Evolutionary conservation across 1,140 invertebrate species (phyloP).

Genomic region (Panagrolaimus sp.): DNA sequence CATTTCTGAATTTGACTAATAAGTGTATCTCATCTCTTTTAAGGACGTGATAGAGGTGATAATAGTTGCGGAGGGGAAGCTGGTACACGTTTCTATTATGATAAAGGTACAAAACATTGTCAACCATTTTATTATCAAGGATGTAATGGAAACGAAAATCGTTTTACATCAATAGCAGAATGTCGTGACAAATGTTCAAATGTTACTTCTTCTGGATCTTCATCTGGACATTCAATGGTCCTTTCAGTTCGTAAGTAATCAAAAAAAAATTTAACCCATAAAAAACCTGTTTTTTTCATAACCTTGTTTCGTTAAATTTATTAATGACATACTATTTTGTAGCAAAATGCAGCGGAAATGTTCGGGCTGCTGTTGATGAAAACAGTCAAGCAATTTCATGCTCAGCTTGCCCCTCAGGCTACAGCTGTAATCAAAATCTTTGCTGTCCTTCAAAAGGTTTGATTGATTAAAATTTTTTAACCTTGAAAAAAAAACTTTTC

Average conservation of each 20-base stretch:
- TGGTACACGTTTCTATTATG: conserved; percentile 46
- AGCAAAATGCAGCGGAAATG: conserved; percentile 50
- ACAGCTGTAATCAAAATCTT: conserved; percentile 43
- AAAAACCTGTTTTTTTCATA: not conserved
- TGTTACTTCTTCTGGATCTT: conserved; percentile 21
- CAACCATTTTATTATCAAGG: conserved; percentile 51
- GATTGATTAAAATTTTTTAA: conserved; percentile 21
- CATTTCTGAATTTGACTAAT: too few species aligned
- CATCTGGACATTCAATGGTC: conserved; percentile 29
- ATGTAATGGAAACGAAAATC: conserved; percentile 40
- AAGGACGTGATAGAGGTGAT: conserved; percentile 30
- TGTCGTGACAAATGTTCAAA: conserved; percentile 30
- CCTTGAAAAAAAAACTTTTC: not conserved
- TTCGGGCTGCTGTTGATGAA: conserved; percentile 48
- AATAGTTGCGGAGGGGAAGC: conserved; percentile 28
- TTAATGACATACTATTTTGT: conserved; percentile 12
- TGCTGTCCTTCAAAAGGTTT: conserved; percentile 55
- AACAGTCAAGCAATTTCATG: conserved; percentile 31
- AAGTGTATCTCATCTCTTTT: too few species aligned
- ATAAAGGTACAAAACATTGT: conserved; percentile 41
- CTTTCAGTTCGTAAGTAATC: conserved; percentile 40
- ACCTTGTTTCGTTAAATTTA: not conserved
- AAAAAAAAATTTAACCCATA: not conserved
- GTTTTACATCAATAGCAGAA: conserved; percentile 32
- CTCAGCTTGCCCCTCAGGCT: conserved; percentile 44